Evolutionary conservation across 2,113 vertebrate species (phyloP), one percentile per base, ranked within the genome.

Genomic region (Etia nguti): DNA sequence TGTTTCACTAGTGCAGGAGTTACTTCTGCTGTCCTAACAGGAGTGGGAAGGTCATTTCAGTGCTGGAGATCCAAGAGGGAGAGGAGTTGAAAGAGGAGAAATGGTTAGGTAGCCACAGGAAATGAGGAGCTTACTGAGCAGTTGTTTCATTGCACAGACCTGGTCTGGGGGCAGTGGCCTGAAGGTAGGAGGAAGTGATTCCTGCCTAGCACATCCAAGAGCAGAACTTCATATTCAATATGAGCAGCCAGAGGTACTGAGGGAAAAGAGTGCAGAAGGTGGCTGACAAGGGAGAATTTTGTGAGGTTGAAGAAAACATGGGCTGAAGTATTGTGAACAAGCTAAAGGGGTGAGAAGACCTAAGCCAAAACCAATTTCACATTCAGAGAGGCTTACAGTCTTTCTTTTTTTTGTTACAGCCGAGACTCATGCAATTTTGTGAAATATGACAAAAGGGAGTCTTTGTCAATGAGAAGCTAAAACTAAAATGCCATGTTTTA

Each of bases 361-460:
- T 79, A 56, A 65, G 80, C 86, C 84, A 91, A 89, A 88, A 87
- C 82, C 55, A 85, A 84, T 93, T 89, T 89, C 86, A 85, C 85
- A 90, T 83, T 91, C 90, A 89, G 68, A 89, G 68, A 31, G 24
- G 50, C 59, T 83, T 82, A 83, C 54, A 88, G 79, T 29, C 73
- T 86, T 36, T 68, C 92, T 82, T 77, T 87, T 31, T 65, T 85
- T 93, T 83, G 75, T 88, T 80, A 52, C 81, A 89, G 86, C 82
- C 62, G 79, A 83, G 81, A 1, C 81, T 91, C 90, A 86, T 20
- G 62, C 62, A 82, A 57, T 88, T 87, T 81, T 80, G 80, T 93
- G 75, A 93, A 88, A 54, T 48, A 29, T 56, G 56, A 80, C 10
- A 18, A 20, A 41, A 41, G 0, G 38, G 20, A 29, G 86, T 75